A percentile compares a stretch with the other conserved stretches of the same genome.
phyloP scores from a whole-genome alignment of 2,888 invertebrate genomes.

The Rotaria sp. region DNA sequence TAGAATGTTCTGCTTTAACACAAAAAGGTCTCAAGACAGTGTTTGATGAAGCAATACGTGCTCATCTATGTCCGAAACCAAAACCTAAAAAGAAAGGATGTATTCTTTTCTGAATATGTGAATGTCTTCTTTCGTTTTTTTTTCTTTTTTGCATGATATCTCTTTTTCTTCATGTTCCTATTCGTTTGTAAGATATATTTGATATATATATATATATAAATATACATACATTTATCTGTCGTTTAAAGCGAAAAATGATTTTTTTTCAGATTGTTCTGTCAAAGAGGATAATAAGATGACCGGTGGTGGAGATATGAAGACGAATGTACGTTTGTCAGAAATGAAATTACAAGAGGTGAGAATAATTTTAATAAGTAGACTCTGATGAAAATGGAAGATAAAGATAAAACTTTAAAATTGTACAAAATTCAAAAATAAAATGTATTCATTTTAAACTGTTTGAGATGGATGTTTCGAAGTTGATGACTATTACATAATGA shows the following conservation, averaged over 20 bases:
- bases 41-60: conserved; percentile 91
- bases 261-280: not conserved
- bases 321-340: not conserved
- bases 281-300: not conserved
- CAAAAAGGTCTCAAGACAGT: conserved; percentile 96
- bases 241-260: not conserved
- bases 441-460: too few species aligned
- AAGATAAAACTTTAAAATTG: too few species aligned
- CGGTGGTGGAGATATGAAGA: not conserved
- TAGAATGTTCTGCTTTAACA: conserved; percentile 92
- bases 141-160: not conserved
- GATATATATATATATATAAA: not conserved
- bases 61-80: conserved; percentile 79
- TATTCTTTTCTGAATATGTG: conserved; percentile 50
- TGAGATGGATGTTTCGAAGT: too few species aligned
- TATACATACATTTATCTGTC: not conserved
- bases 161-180: not conserved
- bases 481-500: too few species aligned
- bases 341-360: not conserved
- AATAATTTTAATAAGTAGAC: not conserved
- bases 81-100: conserved; percentile 73
- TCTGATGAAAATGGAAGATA: too few species aligned
- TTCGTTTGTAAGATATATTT: conserved; percentile 15
- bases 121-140: not conserved
- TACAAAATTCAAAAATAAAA: too few species aligned